These are phyloP conservation scores for Papilio xuthus DNA, from an alignment of 1,140 invertebrate genomes.

Conservation along the genomic window DNA sequence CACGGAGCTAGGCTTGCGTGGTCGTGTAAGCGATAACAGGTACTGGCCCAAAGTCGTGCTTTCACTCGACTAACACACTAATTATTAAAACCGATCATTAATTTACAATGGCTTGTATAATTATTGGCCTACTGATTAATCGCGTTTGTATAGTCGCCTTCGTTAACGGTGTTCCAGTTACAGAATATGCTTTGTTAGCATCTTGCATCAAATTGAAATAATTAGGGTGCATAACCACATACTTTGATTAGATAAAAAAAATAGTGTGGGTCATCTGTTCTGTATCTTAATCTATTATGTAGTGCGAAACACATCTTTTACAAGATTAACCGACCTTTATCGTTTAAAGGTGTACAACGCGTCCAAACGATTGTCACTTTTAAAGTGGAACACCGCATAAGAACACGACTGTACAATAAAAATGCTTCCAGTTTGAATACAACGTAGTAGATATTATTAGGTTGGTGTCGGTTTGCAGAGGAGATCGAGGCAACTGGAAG, in stretches of 20 bases:
- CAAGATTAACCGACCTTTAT: no score
- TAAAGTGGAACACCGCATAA: neutral
- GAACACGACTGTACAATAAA: neutral
- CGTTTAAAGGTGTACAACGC: neutral
- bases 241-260: no score
- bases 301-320: no score
- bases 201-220: neutral
- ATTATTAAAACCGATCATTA: slow-evolving; percentile 26
- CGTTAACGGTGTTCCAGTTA: neutral
- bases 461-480: neutral
- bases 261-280: no score
- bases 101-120: neutral
- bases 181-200: neutral
- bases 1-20: slow-evolving; percentile 78
- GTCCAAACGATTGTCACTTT: neutral
- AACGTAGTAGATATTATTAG: slow-evolving; percentile 2
- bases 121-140: neutral
- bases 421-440: neutral
- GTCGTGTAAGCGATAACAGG: slow-evolving; percentile 78
- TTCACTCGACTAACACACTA: slow-evolving; percentile 61
- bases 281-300: no score
- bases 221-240: no score
- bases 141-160: neutral
- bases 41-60: slow-evolving; percentile 72
- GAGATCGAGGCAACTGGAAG: slow-evolving; percentile 12